Evolutionary conservation across 2,113 vertebrate genomes (phyloP).

Genomic region (Corythaixoides concolor): DNA sequence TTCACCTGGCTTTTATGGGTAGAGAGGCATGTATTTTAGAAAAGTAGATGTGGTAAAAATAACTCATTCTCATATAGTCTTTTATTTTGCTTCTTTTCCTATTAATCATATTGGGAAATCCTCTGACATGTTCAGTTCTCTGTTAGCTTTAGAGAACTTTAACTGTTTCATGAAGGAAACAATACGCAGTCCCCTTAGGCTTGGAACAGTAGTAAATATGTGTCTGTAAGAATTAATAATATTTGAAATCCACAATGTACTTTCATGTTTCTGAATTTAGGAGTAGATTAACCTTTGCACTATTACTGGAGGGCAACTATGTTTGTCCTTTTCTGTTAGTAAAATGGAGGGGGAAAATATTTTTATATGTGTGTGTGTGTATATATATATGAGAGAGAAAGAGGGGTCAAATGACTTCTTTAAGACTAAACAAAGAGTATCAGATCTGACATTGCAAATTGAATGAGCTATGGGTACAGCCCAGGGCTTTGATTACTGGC

Average conservation of each 20-base stretch:
- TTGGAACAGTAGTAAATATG: neutral
- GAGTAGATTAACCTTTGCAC: conserved; percentile 27
- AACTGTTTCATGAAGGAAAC: neutral
- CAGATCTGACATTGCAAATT: neutral
- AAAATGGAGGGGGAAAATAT: neutral
- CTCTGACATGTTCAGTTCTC: neutral
- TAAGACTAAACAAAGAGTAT: neutral
- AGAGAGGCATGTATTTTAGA: neutral
- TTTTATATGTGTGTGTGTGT: accelerated
- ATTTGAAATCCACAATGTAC: neutral
- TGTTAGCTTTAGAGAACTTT: neutral
- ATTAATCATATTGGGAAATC: neutral
- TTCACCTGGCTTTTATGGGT: neutral
- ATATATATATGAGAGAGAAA: neutral
- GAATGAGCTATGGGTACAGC: neutral
- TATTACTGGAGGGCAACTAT: conserved; percentile 1
- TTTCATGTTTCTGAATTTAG: conserved; percentile 8
- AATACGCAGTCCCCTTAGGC: neutral
- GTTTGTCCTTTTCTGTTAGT: neutral
- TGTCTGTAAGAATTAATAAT: conserved; percentile 30
- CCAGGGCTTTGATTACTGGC: neutral
- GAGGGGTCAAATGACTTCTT: neutral
- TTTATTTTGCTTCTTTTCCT: neutral
- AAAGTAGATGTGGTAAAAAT: neutral
- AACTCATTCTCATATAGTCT: neutral